Evolutionary conservation across 2,113 vertebrate genomes (phyloP).

Genomic region (Athene noctua): DNA sequence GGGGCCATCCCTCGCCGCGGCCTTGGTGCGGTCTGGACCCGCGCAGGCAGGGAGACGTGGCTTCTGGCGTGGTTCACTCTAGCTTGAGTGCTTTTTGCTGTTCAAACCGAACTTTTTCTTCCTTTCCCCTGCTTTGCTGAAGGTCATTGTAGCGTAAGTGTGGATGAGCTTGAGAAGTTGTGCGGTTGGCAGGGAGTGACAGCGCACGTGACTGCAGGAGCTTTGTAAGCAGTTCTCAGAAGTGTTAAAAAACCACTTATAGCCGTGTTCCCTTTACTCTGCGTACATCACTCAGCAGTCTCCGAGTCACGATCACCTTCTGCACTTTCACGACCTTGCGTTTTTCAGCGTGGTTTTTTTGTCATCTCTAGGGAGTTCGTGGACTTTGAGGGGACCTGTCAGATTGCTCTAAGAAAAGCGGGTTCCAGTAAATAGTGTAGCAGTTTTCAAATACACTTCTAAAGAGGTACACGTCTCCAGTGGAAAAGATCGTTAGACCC

Average conservation of each 20-base stretch:
- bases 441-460: fast-evolving
- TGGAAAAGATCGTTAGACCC: background rate
- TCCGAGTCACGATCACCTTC: fast-evolving
- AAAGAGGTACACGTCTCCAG: background rate
- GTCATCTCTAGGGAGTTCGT: fast-evolving
- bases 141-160: fast-evolving
- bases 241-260: background rate
- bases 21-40: fast-evolving
- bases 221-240: fast-evolving
- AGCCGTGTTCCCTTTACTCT: background rate
- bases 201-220: fast-evolving
- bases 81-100: fast-evolving
- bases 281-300: too few relatives aligned
- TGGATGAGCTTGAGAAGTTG: background rate
- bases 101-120: fast-evolving
- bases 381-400: background rate
- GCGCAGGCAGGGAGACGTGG: fast-evolving
- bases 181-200: background rate
- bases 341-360: fast-evolving
- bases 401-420: background rate
- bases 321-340: fast-evolving
- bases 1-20: fast-evolving
- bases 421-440: fast-evolving
- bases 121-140: fast-evolving
- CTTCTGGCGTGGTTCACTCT: too few relatives aligned